Base-by-base conservation (phyloP, 2,888 invertebrate genomes). In the Hirtodrosophila duncani region DNA sequence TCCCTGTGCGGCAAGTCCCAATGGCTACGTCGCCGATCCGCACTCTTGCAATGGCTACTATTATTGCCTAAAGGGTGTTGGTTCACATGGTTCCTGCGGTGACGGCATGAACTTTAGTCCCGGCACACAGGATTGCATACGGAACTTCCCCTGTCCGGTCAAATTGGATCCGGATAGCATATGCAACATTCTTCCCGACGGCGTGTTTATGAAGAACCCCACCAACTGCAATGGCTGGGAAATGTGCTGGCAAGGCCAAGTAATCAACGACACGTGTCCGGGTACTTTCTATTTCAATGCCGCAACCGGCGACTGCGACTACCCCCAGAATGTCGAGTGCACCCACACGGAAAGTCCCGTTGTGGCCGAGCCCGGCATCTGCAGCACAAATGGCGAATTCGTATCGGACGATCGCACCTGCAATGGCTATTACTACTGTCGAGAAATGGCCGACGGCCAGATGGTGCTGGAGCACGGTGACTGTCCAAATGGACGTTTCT, bases 181-280 rank as follows among this genome's bases (percentile, higher is more conserved):
- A 23, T 84, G 84, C 39, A 84, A 84, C 43, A 82, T 84, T 9
- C 51, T 84, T 16, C 77, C 85, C 2, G 82, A 85, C 4, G 82
- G 78, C 1, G 74, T 78, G 0, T 85, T 85, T 23, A 59, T 82
- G 5, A 67, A 71, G 42, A 56, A 71, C 34, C 7, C 45, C 0
- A 16, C 31, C 6, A 78, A 38, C 11, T 85, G 84, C 48, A 69
- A 56, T 9, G 75, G 60, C 18, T 84, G 66, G 43, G 63, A 83
- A 31, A 52, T 75, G 52, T 84, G 84, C 50, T 72, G 77, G 72
- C 45, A 63, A 8, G 55, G 49, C 0, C 6, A 29, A 3, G 43
- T 83, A 2, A 7, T 78, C 1, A 67, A 67, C 17, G 75, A 71
- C 18, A 74, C 63, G 5, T 84, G 84, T 3, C 78, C 85, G 1